Conservation (phyloP, 2,888 invertebrate species). For the Polymixis flavicincta region DNA sequence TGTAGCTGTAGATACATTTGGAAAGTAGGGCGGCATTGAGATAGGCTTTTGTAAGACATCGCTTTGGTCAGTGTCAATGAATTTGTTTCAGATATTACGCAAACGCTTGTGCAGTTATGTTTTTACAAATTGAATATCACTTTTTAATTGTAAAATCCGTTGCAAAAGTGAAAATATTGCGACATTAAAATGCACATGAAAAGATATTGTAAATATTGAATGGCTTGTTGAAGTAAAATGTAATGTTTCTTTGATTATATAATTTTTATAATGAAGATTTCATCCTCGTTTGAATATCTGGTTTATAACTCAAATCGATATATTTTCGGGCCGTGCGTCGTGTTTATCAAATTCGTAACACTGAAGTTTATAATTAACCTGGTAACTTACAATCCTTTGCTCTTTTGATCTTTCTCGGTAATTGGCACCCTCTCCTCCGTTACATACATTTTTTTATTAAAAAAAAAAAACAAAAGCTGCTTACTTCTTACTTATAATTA, state of each 20-base stretch:
- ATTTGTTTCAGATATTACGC: slow-evolving; percentile 85
- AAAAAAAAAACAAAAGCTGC: too few species aligned
- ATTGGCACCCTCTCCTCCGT: too few species aligned
- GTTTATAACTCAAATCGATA: too few species aligned
- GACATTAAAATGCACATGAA: slow-evolving; percentile 30
- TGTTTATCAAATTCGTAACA: too few species aligned
- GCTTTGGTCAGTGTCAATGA: slow-evolving; percentile 87
- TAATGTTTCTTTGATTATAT: neutral
- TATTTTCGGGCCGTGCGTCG: too few species aligned
- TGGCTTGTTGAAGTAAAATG: neutral
- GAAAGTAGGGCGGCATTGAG: slow-evolving; percentile 90
- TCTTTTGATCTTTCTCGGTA: too few species aligned
- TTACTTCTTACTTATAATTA: too few species aligned
- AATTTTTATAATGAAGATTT: slow-evolving; percentile 1
- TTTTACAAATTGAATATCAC: slow-evolving; percentile 65
- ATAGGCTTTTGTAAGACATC: slow-evolving; percentile 86
- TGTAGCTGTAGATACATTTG: slow-evolving; percentile 80
- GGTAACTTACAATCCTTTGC: too few species aligned
- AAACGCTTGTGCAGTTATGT: slow-evolving; percentile 67
- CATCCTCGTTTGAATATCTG: neutral
- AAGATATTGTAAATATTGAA: slow-evolving; percentile 31
- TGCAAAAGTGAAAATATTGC: slow-evolving; percentile 44
- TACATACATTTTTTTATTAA: too few species aligned
- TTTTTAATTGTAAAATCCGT: slow-evolving; percentile 59
- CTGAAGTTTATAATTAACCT: too few species aligned